Conservation (phyloP, 2,113 vertebrate species). For the Labeo catla region DNA sequence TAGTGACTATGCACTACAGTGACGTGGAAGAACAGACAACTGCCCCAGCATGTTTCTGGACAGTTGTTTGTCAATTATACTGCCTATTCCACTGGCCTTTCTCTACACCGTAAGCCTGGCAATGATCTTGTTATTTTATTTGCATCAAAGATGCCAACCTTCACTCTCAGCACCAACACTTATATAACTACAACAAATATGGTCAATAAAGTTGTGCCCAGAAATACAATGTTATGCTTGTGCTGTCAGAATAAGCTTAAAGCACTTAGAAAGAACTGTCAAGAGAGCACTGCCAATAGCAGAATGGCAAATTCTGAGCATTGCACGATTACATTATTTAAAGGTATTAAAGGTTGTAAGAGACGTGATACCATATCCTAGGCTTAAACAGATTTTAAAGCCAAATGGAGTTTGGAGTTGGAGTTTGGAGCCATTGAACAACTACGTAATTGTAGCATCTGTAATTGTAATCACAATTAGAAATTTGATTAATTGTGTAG, state of each 20-base stretch:
- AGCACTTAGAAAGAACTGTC: background rate
- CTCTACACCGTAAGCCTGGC: background rate
- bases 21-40: background rate
- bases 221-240: conserved; percentile 2
- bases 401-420: conserved; percentile 49
- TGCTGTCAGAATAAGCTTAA: background rate
- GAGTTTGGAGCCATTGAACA: too few relatives aligned
- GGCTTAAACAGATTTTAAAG: conserved; percentile 44
- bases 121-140: background rate
- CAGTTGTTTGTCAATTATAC: background rate
- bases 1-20: conserved; percentile 12
- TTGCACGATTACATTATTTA: conserved; percentile 49
- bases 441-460: too few relatives aligned
- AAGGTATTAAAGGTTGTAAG: conserved; percentile 46
- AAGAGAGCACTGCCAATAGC: conserved; percentile 30
- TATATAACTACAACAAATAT: conserved; percentile 22
- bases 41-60: background rate
- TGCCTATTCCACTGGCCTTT: background rate
- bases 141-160: background rate
- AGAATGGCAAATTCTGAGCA: conserved; percentile 10
- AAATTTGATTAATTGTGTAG: too few relatives aligned
- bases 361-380: conserved; percentile 43
- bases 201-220: background rate
- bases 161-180: conserved; percentile 28
- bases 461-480: too few relatives aligned